phyloP scores from a whole-genome alignment of 2,113 vertebrate genomes.

The Empidonax alnorum region DNA sequence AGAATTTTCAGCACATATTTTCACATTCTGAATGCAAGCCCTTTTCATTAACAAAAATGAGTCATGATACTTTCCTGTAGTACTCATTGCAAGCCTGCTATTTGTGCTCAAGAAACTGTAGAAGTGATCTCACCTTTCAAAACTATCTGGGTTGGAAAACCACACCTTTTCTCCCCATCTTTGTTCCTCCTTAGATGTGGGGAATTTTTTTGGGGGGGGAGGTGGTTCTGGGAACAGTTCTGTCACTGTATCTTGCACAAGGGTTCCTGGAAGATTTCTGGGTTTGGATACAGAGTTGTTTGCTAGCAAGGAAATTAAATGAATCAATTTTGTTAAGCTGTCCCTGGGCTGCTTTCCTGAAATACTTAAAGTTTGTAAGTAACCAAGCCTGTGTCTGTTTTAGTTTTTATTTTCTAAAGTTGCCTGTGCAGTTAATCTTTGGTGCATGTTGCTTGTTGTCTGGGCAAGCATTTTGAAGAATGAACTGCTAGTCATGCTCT shows the following conservation, averaged over 20 bases:
- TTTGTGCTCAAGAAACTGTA: slow-evolving; percentile 22
- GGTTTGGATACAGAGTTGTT: neutral
- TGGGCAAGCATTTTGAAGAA: neutral
- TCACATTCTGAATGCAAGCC: neutral
- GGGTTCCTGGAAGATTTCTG: neutral
- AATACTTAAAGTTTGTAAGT: neutral
- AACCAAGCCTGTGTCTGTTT: rapidly evolving
- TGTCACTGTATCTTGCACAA: neutral
- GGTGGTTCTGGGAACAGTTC: neutral
- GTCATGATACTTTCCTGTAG: neutral
- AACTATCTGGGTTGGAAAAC: slow-evolving; percentile 50
- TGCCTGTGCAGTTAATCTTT: neutral
- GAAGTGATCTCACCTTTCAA: slow-evolving; percentile 38
- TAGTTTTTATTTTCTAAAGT: neutral
- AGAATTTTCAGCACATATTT: neutral
- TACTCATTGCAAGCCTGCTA: neutral
- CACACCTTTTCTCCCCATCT: neutral
- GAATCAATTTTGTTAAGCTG: neutral
- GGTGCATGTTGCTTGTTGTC: neutral
- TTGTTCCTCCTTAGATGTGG: neutral
- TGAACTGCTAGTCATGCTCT: neutral
- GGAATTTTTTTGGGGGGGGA: neutral
- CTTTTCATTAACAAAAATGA: neutral
- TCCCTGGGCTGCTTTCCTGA: neutral
- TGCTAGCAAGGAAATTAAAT: neutral